These are phyloP conservation scores for Nerophis ophidion DNA, from an alignment of 2,113 vertebrate genomes.

Conservation along the genomic window DNA sequence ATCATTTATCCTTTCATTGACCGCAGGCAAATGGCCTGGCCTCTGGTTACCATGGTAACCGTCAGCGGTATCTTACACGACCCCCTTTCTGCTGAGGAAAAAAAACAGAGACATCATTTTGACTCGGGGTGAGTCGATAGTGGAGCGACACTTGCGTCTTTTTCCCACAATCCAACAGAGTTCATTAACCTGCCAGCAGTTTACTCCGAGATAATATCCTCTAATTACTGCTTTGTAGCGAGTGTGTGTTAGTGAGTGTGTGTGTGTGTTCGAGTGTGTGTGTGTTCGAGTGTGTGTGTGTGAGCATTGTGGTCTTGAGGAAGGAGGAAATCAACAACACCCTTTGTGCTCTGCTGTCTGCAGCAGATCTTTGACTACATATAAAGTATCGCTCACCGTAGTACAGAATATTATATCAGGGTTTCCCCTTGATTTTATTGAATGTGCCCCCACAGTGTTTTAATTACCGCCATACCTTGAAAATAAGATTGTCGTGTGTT, in stretches of 20 bases:
- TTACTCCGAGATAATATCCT: background rate
- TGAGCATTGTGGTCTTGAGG: background rate
- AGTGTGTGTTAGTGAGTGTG: background rate
- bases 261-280: background rate
- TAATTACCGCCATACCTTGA: no score
- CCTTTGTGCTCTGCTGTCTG: no score
- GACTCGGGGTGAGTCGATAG: background rate
- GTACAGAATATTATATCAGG: no score
- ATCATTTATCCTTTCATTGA: no score
- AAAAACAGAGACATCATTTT: conserved; percentile 2
- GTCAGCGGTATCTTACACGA: background rate
- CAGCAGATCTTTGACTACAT: no score
- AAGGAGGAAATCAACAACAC: no score
- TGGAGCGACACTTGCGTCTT: background rate
- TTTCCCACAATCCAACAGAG: background rate
- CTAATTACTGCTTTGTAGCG: background rate
- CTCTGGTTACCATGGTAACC: background rate
- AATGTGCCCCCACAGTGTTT: no score
- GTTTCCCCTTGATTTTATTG: no score
- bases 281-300: background rate
- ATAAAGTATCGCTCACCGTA: no score
- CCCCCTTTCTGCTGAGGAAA: background rate
- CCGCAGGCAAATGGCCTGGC: background rate
- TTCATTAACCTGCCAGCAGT: conserved; percentile 3
- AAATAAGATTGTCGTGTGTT: no score